Evolutionary conservation across 2,113 vertebrate species (phyloP).

Genomic region (Himantopus leucocephalus): DNA sequence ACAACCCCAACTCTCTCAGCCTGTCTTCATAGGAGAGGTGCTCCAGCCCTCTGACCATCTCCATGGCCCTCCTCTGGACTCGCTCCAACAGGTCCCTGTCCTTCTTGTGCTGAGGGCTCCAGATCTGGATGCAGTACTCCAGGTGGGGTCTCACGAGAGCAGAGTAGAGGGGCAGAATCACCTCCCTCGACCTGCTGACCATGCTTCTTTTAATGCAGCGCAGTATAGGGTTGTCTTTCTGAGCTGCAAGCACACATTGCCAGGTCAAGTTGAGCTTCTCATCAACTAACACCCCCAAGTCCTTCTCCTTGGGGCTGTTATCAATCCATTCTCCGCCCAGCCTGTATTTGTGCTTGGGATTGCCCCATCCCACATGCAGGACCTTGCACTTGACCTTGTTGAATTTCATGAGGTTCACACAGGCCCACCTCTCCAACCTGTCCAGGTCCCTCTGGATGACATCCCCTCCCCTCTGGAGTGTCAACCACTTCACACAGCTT

Average conservation of each 20-base stretch:
- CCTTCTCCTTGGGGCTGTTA: neutral
- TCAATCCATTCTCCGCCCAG: neutral
- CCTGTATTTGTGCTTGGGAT: neutral
- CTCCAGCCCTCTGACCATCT: neutral
- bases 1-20: neutral
- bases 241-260: neutral
- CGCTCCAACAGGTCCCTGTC: neutral
- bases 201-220: neutral
- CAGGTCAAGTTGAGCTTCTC: neutral
- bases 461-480: neutral
- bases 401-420: neutral
- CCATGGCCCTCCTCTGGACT: neutral
- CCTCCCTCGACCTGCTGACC: neutral
- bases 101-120: neutral
- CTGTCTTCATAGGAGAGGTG: neutral
- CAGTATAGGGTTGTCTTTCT: neutral
- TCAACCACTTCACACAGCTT: neutral
- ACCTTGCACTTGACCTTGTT: neutral
- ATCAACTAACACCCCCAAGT: neutral
- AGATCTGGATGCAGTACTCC: neutral
- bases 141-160: neutral
- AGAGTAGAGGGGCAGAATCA: neutral
- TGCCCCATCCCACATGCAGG: neutral
- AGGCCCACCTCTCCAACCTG: neutral
- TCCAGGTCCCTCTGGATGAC: neutral